These are phyloP conservation scores for Adoxophyes honmai DNA, from an alignment of 1,140 invertebrate species.

Conservation along the genomic window DNA sequence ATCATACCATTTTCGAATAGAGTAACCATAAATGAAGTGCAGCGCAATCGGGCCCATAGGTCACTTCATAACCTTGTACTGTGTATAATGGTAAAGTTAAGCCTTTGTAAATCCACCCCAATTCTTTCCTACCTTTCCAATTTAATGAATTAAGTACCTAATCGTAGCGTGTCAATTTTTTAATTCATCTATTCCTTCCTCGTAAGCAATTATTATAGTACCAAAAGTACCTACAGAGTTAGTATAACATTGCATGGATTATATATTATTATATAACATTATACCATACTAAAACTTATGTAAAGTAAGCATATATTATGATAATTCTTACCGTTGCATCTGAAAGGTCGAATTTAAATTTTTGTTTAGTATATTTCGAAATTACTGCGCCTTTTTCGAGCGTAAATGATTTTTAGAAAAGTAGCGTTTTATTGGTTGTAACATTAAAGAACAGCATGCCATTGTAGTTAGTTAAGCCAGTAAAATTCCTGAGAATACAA, in stretches of 20 bases:
- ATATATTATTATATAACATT: conserved; percentile 36
- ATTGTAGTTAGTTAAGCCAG: no score
- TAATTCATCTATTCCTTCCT: conserved; percentile 65
- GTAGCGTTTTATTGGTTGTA: no score
- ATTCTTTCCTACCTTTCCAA: not conserved
- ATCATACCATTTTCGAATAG: no score
- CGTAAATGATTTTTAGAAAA: not conserved
- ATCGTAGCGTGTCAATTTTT: conserved; percentile 58
- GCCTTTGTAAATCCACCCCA: not conserved
- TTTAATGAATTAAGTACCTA: conserved; percentile 15
- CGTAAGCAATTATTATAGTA: conserved; percentile 63
- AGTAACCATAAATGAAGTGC: not conserved
- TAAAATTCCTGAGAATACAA: no score
- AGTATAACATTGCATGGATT: conserved; percentile 52
- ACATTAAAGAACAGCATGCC: no score
- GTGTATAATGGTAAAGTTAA: not conserved
- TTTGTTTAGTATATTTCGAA: not conserved
- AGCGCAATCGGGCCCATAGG: not conserved
- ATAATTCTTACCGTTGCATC: conserved; percentile 20
- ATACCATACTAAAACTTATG: conserved; percentile 25
- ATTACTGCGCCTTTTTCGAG: not conserved
- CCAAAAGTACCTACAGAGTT: conserved; percentile 61
- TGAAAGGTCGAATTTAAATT: conserved; percentile 12
- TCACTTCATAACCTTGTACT: not conserved
- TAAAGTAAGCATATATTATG: conserved; percentile 21